These are phyloP conservation scores for Apamea monoglypha DNA, from an alignment of 2,888 invertebrate genomes.

Conservation along the genomic window DNA sequence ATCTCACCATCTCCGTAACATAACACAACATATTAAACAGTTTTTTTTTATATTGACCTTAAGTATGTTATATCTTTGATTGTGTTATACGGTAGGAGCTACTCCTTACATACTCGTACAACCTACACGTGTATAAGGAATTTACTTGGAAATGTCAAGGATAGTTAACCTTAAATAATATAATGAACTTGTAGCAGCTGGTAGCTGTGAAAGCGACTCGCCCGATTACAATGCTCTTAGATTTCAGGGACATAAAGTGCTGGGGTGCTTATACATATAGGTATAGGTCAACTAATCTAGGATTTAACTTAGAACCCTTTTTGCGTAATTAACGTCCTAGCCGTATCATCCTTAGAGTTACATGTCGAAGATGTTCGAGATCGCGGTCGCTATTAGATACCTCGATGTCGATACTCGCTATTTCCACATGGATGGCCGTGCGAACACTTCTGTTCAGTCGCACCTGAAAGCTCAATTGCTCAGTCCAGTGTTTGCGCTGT, in stretches of 20 bases:
- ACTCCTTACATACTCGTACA: not conserved
- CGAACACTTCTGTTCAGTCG: no score
- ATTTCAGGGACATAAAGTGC: not conserved
- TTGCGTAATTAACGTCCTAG: no score
- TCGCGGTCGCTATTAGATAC: no score
- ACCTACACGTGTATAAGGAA: not conserved
- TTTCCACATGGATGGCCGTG: no score
- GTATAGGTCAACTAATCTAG: constrained; percentile 2
- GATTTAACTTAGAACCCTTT: not conserved
- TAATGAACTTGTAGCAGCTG: not conserved
- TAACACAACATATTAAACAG: no score
- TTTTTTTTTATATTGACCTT: no score
- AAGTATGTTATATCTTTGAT: not conserved
- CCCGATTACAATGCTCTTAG: constrained; percentile 3
- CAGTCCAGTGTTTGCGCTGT: no score
- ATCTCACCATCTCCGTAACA: no score
- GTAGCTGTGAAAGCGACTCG: not conserved
- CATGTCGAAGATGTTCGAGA: no score
- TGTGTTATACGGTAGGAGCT: not conserved
- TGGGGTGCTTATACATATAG: not conserved
- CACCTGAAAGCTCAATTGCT: no score
- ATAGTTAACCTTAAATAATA: not conserved
- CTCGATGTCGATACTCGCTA: no score
- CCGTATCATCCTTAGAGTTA: not conserved
- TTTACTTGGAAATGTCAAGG: not conserved